A percentile compares a stretch with the other conserved stretches of the same genome.
phyloP scores from a whole-genome alignment of 2,113 vertebrate genomes.

The Chaetorhynchus papuensis region DNA sequence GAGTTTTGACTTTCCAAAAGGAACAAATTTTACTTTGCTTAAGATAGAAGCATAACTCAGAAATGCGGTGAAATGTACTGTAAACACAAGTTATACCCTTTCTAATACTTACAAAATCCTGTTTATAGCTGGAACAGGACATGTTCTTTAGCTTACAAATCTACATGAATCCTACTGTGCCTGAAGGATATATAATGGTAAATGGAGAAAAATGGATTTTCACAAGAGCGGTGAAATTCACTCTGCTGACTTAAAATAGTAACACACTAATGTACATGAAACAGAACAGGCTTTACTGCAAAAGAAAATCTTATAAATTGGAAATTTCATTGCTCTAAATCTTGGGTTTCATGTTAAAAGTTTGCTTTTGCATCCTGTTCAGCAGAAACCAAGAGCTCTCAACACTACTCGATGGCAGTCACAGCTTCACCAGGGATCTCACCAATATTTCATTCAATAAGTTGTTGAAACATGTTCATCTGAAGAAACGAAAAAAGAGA shows the following conservation, averaged over 20 bases:
- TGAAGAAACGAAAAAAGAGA: background rate
- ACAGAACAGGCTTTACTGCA: background rate
- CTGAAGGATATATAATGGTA: background rate
- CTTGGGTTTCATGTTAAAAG: background rate
- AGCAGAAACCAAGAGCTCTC: background rate
- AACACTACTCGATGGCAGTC: background rate
- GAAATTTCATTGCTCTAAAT: background rate
- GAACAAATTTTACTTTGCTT: background rate
- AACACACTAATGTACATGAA: background rate
- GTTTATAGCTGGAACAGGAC: background rate
- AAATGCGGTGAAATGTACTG: background rate
- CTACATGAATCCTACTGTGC: background rate
- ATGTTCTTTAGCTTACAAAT: background rate
- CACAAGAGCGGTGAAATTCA: background rate
- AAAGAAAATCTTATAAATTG: background rate
- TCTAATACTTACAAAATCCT: background rate
- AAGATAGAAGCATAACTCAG: background rate
- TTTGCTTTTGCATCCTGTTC: background rate
- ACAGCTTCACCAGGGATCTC: background rate
- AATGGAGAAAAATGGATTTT: background rate
- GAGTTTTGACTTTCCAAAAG: background rate
- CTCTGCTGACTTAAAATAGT: background rate
- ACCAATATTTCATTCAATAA: background rate
- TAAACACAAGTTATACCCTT: background rate
- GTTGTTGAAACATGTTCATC: rapidly evolving